A percentile compares a stretch with the other conserved stretches of the same genome.
Conservation (phyloP, 2,888 invertebrate species). For the Oxytorus armatus region DNA sequence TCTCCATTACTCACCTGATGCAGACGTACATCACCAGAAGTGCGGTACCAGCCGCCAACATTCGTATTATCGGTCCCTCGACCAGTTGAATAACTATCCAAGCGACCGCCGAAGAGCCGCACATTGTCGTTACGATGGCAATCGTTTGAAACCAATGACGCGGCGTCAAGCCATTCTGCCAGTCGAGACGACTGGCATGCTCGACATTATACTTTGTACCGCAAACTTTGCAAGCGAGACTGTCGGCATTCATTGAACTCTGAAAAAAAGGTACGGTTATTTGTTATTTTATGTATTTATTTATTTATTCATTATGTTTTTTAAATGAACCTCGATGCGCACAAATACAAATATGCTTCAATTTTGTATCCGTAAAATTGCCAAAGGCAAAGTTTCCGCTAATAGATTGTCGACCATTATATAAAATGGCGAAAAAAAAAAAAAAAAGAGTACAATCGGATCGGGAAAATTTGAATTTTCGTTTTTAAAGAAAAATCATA, state of each 20-base stretch:
- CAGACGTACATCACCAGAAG: slow-evolving; percentile 94
- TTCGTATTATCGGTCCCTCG: slow-evolving; percentile 91
- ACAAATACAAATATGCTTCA: too few species aligned
- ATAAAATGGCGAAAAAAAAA: too few species aligned
- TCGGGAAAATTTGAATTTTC: too few species aligned
- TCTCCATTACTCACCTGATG: slow-evolving; percentile 87
- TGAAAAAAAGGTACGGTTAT: slow-evolving; percentile 77
- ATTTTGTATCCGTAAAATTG: too few species aligned
- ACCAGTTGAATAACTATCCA: slow-evolving; percentile 93
- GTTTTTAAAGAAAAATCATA: too few species aligned
- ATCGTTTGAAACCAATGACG: slow-evolving; percentile 94
- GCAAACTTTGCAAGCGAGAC: slow-evolving; percentile 93
- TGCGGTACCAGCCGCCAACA: slow-evolving; percentile 92
- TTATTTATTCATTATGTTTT: too few species aligned
- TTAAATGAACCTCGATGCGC: too few species aligned
- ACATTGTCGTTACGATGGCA: slow-evolving; percentile 91
- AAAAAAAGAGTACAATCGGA: too few species aligned
- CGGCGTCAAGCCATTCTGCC: slow-evolving; percentile 93
- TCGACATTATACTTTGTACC: slow-evolving; percentile 93
- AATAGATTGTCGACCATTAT: too few species aligned
- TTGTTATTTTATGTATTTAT: neutral
- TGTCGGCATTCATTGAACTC: slow-evolving; percentile 89
- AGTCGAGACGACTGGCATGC: slow-evolving; percentile 91
- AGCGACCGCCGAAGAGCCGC: slow-evolving; percentile 90
- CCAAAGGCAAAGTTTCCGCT: too few species aligned